phyloP scores from a whole-genome alignment of 2,888 invertebrate species.

The Alentia gelatinosa region DNA sequence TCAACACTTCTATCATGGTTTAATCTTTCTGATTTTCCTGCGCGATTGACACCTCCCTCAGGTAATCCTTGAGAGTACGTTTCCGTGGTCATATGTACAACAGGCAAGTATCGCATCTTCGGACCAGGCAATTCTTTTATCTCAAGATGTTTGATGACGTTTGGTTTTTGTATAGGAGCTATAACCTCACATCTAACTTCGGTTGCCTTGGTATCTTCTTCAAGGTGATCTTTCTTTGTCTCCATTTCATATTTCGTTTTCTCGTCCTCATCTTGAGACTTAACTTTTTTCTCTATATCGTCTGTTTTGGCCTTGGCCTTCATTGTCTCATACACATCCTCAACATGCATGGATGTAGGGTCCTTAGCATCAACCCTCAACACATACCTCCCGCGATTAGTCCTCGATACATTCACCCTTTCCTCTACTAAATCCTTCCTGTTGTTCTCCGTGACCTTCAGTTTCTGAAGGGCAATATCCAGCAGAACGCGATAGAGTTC shows the following conservation, averaged over 20 bases:
- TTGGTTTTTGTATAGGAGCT: neutral
- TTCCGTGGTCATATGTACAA: neutral
- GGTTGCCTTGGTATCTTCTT: neutral
- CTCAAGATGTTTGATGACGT: neutral
- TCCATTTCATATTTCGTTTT: neutral
- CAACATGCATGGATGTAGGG: slow-evolving; percentile 19
- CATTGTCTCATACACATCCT: slow-evolving; percentile 19
- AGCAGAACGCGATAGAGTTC: slow-evolving; percentile 15
- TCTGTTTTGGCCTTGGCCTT: neutral
- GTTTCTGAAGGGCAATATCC: neutral
- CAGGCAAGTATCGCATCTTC: neutral
- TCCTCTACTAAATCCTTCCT: neutral
- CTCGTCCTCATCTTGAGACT: neutral
- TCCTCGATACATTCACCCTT: neutral
- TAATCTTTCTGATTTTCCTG: too few relatives aligned
- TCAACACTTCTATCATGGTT: neutral
- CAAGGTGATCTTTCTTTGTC: neutral
- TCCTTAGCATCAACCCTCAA: neutral
- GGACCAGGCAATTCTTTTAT: neutral
- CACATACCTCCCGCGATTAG: neutral
- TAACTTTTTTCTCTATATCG: neutral
- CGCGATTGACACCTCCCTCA: too few relatives aligned
- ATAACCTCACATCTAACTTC: neutral
- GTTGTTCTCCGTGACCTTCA: neutral
- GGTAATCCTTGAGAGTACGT: neutral